A percentile compares a stretch with the other conserved stretches of the same genome.
phyloP scores from a whole-genome alignment of 1,140 invertebrate genomes.

The Ylistrum balloti region DNA sequence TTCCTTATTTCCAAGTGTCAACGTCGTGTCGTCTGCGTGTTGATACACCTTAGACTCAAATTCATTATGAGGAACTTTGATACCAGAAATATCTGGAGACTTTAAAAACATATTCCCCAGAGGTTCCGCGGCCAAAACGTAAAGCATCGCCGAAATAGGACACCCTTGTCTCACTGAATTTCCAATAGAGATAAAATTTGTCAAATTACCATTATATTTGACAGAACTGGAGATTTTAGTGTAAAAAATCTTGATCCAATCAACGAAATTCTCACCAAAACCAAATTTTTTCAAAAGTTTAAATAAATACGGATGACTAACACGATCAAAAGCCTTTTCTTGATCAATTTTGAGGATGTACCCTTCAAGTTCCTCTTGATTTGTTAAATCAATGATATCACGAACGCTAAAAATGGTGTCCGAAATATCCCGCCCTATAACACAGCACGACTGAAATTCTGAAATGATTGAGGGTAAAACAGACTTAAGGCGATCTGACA shows the following conservation, averaged over 20 bases:
- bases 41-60: conserved; percentile 45
- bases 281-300: neutral
- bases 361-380: neutral
- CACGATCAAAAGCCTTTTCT: no score
- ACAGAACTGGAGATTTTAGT: neutral
- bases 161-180: neutral
- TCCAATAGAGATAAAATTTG: neutral
- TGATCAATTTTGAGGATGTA: neutral
- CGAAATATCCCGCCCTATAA: neutral
- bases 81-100: neutral
- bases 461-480: neutral
- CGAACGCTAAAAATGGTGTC: neutral
- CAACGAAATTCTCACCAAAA: neutral
- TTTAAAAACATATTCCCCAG: neutral
- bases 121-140: neutral
- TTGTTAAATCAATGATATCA: neutral
- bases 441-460: neutral
- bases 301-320: no score
- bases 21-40: conserved; percentile 57
- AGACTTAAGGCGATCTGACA: neutral
- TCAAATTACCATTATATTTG: neutral
- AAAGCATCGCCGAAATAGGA: neutral
- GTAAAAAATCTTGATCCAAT: neutral
- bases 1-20: conserved; percentile 50
- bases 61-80: neutral